phyloP scores from a whole-genome alignment of 2,113 vertebrate species.

The Gasterosteus aculeatus region DNA sequence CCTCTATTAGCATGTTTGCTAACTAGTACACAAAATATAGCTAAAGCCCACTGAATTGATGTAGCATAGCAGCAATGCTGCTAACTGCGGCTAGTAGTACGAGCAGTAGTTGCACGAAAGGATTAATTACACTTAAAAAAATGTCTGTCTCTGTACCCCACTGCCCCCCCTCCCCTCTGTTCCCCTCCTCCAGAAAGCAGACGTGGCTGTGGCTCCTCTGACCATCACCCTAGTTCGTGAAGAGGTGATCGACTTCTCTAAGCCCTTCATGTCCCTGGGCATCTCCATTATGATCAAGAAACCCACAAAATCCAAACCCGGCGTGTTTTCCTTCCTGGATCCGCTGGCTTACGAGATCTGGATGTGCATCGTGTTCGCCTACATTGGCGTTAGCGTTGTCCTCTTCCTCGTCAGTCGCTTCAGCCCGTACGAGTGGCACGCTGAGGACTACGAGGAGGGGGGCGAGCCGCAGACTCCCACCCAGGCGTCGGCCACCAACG shows the following conservation, averaged over 20 bases:
- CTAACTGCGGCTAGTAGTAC: too few relatives aligned
- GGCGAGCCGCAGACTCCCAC: slow-evolving; percentile 85
- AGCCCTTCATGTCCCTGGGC: slow-evolving; percentile 98
- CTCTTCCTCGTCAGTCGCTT: slow-evolving; percentile 99
- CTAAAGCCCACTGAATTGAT: neutral
- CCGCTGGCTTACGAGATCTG: slow-evolving; percentile 98
- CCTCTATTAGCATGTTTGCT: neutral
- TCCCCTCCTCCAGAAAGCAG: slow-evolving; percentile 86
- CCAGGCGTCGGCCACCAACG: slow-evolving; percentile 71
- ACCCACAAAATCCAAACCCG: slow-evolving; percentile 97
- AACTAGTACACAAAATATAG: neutral
- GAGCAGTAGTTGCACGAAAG: too few relatives aligned
- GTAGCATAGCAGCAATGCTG: too few relatives aligned
- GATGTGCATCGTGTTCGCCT: slow-evolving; percentile 99
- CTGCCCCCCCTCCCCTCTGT: neutral
- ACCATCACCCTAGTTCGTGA: slow-evolving; percentile 98
- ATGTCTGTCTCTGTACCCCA: slow-evolving; percentile 19
- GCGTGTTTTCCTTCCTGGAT: slow-evolving; percentile 98
- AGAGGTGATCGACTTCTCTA: slow-evolving; percentile 99
- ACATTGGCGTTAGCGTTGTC: slow-evolving; percentile 98
- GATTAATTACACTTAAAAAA: neutral
- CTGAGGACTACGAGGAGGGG: slow-evolving; percentile 92
- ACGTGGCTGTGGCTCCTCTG: slow-evolving; percentile 95
- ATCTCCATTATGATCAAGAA: slow-evolving; percentile 99
- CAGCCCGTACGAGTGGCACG: slow-evolving; percentile 98